Base-by-base conservation (phyloP, 2,113 vertebrate species). In the Tragelaphus imberbis region DNA sequence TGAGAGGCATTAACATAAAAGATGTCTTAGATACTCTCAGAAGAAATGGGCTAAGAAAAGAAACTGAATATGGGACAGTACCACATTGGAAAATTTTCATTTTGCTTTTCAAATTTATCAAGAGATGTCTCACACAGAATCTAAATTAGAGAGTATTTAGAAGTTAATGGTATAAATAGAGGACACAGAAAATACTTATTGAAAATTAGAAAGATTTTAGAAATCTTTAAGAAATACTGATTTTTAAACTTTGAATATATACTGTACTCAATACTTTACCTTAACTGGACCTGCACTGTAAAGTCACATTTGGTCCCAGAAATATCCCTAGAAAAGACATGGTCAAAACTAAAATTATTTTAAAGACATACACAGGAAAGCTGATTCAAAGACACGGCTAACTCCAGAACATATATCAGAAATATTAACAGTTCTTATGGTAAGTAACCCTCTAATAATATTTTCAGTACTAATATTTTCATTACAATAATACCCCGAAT, bases 261-360 rank as follows among this genome's bases (percentile, higher is more conserved):
- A 75, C 0, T 11, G 10, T 25, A 94, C 53, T n/a, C 59, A 96
- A 96, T 1, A 96, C 97, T 95, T 1, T 98, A 99, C 99, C 99
- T 99, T 99, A 99, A 98, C 99, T 99, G 99, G 98, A 99, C 99
- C 99, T 99, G 99, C 98, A 99, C 99, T 96, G 99, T 99, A 98
- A 99, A 99, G 99, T 99, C 99, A 98, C 99, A 99, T 98, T 99
- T 99, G 99, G 99, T 99, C 99, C 99, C 99, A 98, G 99, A 99
- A 99, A 99, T 99, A 99, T 99, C 99, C 99, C 99, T 99, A 97
- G 93, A 98, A 98, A 98, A 81, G 94, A 97, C 0, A 97, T 56
- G 85, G 59, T 40, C 95, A 98, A 21, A 97, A 95, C 75, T 0
- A 6, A 2, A 81, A 94, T 97, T 90, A 96, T 79, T 95, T 97